Conservation (phyloP, 2,888 invertebrate genomes). For the Bombylius major region DNA sequence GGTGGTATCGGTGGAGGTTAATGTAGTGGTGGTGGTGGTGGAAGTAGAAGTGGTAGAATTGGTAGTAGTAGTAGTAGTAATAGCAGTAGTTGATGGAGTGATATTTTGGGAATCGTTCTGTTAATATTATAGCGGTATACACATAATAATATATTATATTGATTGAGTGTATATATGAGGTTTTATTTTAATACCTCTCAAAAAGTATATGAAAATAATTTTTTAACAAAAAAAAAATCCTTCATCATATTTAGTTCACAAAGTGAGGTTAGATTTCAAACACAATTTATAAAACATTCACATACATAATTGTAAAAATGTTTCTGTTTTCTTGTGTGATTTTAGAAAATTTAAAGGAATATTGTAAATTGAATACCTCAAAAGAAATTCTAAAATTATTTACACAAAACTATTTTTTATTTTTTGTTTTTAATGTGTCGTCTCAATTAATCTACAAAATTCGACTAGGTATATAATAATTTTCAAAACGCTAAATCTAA, state of each 20-base stretch:
- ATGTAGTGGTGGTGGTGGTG: background rate
- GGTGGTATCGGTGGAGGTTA: background rate
- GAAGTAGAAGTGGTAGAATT: background rate
- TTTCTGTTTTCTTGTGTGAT: too few species aligned
- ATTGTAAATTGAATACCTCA: too few species aligned
- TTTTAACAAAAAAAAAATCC: background rate
- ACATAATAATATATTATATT: conserved; percentile 1
- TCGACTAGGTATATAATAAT: too few species aligned
- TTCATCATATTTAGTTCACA: background rate
- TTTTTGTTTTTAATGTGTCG: too few species aligned
- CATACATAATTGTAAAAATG: too few species aligned
- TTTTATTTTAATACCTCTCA: background rate
- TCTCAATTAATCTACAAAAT: too few species aligned
- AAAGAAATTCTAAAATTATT: too few species aligned
- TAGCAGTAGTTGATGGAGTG: conserved; percentile 21
- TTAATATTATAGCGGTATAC: conserved; percentile 20
- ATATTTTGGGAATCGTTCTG: conserved; percentile 30
- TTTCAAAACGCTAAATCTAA: too few species aligned
- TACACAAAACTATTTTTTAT: too few species aligned
- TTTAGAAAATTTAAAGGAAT: too few species aligned
- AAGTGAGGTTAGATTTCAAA: background rate
- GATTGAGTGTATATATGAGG: background rate
- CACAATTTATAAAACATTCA: too few species aligned
- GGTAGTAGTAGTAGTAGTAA: conserved; percentile 9
- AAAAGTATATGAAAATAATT: background rate